A percentile compares a stretch with the other conserved stretches of the same genome.
Evolutionary conservation across 2,888 invertebrate species (phyloP).

Genomic region (Oxycera nigricornis): DNA sequence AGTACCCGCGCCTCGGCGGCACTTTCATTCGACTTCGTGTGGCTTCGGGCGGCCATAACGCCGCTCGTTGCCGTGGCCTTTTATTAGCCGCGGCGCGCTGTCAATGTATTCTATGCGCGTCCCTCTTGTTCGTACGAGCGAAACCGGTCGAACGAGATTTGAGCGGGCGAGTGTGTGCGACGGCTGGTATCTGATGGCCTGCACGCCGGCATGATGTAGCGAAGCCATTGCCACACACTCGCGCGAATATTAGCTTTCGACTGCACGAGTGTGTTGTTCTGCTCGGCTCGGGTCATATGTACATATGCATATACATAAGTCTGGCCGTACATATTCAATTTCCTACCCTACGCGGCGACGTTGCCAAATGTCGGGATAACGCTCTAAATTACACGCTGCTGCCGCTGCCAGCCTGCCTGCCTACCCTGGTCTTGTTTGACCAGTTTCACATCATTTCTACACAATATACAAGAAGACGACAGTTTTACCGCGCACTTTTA

Average conservation of each 20-base stretch:
- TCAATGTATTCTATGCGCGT: constrained; percentile 42
- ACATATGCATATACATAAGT: constrained; percentile 5
- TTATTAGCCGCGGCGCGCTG: constrained; percentile 35
- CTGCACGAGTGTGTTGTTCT: constrained; percentile 10
- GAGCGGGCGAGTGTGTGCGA: not conserved
- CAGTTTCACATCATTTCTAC: constrained; percentile 47
- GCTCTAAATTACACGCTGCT: constrained; percentile 45
- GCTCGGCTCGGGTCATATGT: not conserved
- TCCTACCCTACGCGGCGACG: constrained; percentile 60
- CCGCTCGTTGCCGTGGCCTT: constrained; percentile 36
- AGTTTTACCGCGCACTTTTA: constrained; percentile 49
- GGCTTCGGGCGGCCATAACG: not conserved
- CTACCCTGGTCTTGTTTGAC: constrained; percentile 44
- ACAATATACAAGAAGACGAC: constrained; percentile 47
- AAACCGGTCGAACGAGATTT: constrained; percentile 46
- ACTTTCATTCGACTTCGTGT: constrained; percentile 28
- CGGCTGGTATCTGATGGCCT: not conserved
- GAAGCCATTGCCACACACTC: not conserved
- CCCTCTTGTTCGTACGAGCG: constrained; percentile 43
- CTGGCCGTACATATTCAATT: not conserved
- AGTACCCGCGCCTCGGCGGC: constrained; percentile 15
- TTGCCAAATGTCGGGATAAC: constrained; percentile 60
- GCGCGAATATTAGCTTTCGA: constrained; percentile 2
- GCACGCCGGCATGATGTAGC: constrained; percentile 16
- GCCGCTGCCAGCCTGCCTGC: constrained; percentile 29